These are phyloP conservation scores for Dendrocincla fuliginosa DNA, from an alignment of 2,797 vertebrate genomes.

Conservation along the genomic window DNA sequence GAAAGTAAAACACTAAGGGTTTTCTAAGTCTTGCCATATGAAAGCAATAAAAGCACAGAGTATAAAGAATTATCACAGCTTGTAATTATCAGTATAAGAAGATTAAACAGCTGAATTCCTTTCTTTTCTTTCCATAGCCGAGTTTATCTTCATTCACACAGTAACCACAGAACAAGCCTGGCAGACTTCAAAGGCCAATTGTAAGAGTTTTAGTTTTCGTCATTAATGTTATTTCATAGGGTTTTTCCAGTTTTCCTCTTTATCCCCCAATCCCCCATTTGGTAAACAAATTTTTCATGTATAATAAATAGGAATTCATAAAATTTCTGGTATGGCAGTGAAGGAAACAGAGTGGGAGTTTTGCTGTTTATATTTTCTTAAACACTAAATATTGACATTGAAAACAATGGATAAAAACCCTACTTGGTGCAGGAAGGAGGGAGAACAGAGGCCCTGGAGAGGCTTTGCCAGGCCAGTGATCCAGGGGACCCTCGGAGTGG, in stretches of 20 bases:
- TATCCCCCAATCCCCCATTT: not conserved
- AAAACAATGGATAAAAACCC: not conserved
- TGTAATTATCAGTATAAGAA: conserved; percentile 62
- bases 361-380: not conserved
- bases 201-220: not conserved
- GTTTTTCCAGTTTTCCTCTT: not conserved
- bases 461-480: not conserved
- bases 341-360: not conserved
- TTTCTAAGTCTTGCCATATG: not conserved
- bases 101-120: conserved; percentile 57
- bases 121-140: conserved; percentile 33
- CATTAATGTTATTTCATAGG: not conserved
- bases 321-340: not conserved
- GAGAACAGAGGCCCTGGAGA: not conserved
- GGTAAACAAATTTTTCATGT: not conserved
- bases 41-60: conserved; percentile 7
- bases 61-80: conserved; percentile 36
- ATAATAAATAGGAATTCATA: not conserved
- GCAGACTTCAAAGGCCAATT: conserved; percentile 45
- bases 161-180: not conserved
- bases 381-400: not conserved
- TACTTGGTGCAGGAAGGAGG: not conserved
- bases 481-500: not conserved
- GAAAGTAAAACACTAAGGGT: not conserved
- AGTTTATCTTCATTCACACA: conserved; percentile 42